Evolutionary conservation across 53 echinoderm and acorn worm genomes (phyloP), one percentile per base, ranked within the genome.

Genomic region (Antedon mediterranea): DNA sequence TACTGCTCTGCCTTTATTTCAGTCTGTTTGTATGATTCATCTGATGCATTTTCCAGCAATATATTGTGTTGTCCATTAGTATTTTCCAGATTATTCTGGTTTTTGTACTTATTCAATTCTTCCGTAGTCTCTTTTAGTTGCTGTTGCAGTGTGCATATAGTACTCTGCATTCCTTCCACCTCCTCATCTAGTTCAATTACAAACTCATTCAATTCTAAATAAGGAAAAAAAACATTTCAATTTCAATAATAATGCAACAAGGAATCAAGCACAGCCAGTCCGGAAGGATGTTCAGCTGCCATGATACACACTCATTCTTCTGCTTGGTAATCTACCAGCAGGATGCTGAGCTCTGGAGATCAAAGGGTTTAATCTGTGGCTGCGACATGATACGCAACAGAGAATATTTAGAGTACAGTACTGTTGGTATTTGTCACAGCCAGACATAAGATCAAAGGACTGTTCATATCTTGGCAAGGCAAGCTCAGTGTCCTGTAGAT

Each of bases 81-180:
- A 4, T 33, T 57, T 26, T 57, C 57, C 26, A 57, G 57, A 11
- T 13, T 57, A 57, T 2, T 18, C 20, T 57, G 28, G 34, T 5
- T 34, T 79, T 85, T 84, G 43, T 79, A 28, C 23, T 78, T 30
- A 4, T 76, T 41, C 34, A 95, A 29, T 80, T 89, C 87, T 11
- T 72, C 81, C 37, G 88, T 88, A 34, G 85, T 84, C 30, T 98
- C 98, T 72, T 90, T 93, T 34, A 98, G 88, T 86, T 98, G 92
- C 57, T 98, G 93, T 71, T 98, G 98, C 0, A 98, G 92, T 9
- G 90, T 86, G 72, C 89, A 87, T 71, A 98, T 98, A 14, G 98
- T 98, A 74, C 90, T 92, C 71, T 98, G 98, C 98, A 98, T 98
- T 13, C 98, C 98, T 43, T 93, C 98, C 20, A 93, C 98, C 72